phyloP scores from a whole-genome alignment of 1,140 invertebrate genomes.

The Aphaenogaster rudis region DNA sequence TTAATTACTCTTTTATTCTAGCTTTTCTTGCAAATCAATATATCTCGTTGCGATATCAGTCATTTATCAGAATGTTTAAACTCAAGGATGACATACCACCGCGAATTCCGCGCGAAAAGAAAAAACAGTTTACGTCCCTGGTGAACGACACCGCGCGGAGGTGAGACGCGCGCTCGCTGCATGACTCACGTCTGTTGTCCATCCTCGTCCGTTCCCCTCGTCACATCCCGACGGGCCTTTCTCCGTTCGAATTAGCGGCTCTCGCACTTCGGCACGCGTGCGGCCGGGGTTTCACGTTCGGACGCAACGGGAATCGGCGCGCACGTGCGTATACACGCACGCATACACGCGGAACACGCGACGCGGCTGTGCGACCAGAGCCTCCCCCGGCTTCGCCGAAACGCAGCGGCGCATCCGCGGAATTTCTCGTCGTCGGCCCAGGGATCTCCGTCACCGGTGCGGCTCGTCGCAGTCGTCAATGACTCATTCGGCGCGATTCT shows the following conservation, averaged over 20 bases:
- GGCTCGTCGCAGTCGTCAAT: not conserved
- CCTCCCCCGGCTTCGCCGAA: slow-evolving; percentile 1
- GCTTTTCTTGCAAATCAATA: not conserved
- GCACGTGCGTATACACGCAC: not conserved
- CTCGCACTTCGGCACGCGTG: slow-evolving; percentile 32
- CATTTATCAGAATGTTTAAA: not conserved
- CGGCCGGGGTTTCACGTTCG: not conserved
- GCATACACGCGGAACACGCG: not conserved
- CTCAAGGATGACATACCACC: not conserved
- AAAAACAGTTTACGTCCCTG: slow-evolving; percentile 6
- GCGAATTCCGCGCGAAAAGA: not conserved
- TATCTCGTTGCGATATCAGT: not conserved
- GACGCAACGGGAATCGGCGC: slow-evolving; percentile 1
- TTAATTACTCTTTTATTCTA: not conserved
- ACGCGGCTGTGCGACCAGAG: not conserved
- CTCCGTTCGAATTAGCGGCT: slow-evolving; percentile 52
- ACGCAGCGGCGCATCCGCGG: slow-evolving; percentile 11
- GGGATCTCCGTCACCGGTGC: not conserved
- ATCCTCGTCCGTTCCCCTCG: slow-evolving; percentile 48
- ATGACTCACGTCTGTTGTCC: slow-evolving; percentile 68
- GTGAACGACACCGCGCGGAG: slow-evolving; percentile 5
- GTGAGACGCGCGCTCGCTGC: slow-evolving; percentile 42
- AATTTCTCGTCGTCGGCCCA: not conserved
- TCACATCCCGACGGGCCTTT: slow-evolving; percentile 48
- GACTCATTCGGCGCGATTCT: slow-evolving; percentile 25